A percentile compares a stretch with the other conserved stretches of the same genome.
Conservation (phyloP, 2,113 vertebrate genomes). For the Cyrtonyx montezumae region DNA sequence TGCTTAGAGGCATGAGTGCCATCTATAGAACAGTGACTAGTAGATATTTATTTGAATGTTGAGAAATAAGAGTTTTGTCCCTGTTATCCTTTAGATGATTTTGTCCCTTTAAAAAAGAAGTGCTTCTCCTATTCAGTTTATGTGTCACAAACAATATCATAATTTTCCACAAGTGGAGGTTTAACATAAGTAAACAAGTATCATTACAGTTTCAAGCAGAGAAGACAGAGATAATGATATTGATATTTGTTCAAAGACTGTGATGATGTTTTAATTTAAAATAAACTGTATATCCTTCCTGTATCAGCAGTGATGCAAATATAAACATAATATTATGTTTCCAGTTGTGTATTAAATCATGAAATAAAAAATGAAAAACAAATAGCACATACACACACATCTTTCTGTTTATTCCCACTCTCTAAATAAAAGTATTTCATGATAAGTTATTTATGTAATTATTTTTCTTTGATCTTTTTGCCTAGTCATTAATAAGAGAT, state of each 20-base stretch:
- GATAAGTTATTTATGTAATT: slow-evolving; percentile 13
- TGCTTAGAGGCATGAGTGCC: slow-evolving; percentile 69
- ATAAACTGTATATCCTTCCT: slow-evolving; percentile 22
- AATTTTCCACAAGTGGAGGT: slow-evolving; percentile 59
- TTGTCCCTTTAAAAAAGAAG: slow-evolving; percentile 6
- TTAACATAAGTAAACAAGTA: slow-evolving; percentile 67
- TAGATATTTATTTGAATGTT: background rate
- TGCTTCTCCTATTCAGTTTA: slow-evolving; percentile 16
- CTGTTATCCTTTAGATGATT: background rate
- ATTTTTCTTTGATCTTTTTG: slow-evolving; percentile 65
- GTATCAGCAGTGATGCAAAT: slow-evolving; percentile 33
- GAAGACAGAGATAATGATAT: slow-evolving; percentile 55
- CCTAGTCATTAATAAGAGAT: slow-evolving; percentile 20
- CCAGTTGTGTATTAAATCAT: background rate
- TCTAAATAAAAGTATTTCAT: slow-evolving; percentile 29
- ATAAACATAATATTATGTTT: background rate
- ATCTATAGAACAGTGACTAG: slow-evolving; percentile 66
- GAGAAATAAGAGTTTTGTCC: background rate
- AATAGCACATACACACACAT: slow-evolving; percentile 1
- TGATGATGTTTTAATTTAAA: slow-evolving; percentile 57
- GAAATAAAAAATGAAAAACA: slow-evolving; percentile 40
- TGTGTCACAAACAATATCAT: slow-evolving; percentile 53
- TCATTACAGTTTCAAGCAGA: slow-evolving; percentile 58
- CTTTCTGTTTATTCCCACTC: background rate
- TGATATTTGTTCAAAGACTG: slow-evolving; percentile 57